A percentile compares a stretch with the other conserved stretches of the same genome.
Evolutionary conservation across 1,140 invertebrate genomes (phyloP).

Genomic region (Saxidomus purpurata): DNA sequence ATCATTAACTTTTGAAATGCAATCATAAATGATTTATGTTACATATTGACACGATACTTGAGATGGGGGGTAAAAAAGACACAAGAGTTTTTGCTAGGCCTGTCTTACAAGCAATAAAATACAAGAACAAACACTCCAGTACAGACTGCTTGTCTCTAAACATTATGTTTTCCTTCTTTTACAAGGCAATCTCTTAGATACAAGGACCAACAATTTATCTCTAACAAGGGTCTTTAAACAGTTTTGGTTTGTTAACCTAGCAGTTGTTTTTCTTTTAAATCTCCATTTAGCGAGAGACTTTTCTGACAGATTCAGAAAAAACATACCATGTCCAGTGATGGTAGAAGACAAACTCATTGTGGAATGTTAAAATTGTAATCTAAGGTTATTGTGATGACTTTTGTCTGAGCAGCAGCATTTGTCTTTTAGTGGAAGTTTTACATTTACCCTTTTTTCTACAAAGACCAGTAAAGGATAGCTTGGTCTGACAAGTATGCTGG

Average conservation of each 20-base stretch:
- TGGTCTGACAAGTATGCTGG: too few relatives aligned
- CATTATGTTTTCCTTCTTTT: slow-evolving; percentile 37
- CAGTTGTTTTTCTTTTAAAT: background rate
- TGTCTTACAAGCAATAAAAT: slow-evolving; percentile 40
- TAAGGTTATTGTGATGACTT: too few relatives aligned
- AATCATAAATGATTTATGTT: slow-evolving; percentile 37
- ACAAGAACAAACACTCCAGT: slow-evolving; percentile 34
- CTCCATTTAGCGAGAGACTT: background rate
- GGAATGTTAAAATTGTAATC: too few relatives aligned
- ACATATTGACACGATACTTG: slow-evolving; percentile 39
- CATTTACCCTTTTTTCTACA: too few relatives aligned
- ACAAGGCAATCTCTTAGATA: slow-evolving; percentile 28
- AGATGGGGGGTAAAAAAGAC: background rate
- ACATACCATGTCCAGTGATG: too few relatives aligned
- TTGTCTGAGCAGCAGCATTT: too few relatives aligned
- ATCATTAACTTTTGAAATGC: background rate
- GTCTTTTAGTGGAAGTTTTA: too few relatives aligned
- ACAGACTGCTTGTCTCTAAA: background rate
- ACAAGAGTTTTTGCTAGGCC: background rate
- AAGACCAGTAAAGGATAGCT: too few relatives aligned
- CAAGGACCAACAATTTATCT: slow-evolving; percentile 40
- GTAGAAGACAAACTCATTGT: too few relatives aligned
- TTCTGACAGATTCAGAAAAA: background rate
- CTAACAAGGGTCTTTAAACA: slow-evolving; percentile 32
- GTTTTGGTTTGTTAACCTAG: background rate